Evolutionary conservation across 2,888 invertebrate genomes (phyloP), one percentile per base, ranked within the genome.

Genomic region (Heteromyza rotundicornis): DNA sequence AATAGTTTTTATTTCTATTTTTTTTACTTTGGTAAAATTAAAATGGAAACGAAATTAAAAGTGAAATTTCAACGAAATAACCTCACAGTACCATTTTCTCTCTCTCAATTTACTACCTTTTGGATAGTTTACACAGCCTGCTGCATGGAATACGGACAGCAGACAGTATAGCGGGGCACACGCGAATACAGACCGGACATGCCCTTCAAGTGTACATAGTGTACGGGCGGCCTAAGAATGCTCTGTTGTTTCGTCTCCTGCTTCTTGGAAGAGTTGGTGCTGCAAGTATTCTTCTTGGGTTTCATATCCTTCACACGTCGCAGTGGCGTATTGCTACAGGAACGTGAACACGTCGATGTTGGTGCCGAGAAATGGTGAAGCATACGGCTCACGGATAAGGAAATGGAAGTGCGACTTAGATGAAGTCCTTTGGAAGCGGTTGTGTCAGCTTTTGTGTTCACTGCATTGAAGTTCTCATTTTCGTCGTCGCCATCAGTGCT

Each of bases 131-230:
- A 78, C 54, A 78, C 78, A 70, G 68, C 75, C 59, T 80, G 78
- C 54, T 79, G 79, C 67, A 78, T 64, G 53, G 78, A 79, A 61
- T 80, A 79, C 51, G 77, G 78, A 63, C 78, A 81, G 66, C 82
- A 80, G 27, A 80, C 76, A 12, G 81, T 77, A 20, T 84, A 87
- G 66, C 89, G 86, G 0, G 93, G 92, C n/a, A 93, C 89, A 73
- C 93, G 85, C 1, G 92, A 92, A 1, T 93, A 92, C 20, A 93
- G 83, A 1, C 93, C 93, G 7, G 92, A 92, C 70, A 92, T 86
- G 50, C 93, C 93, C 68, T 89, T 89, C 16, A 91, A 89, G 78
- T 92, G 92, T 0, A 91, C 91, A 80, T 93, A 93, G 0, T 89
- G 87, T 0, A 92, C 89, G 1, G 93, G 93, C 54, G 91, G 87